These are phyloP conservation scores for Lepus townsendii DNA, from an alignment of 2,797 vertebrate genomes.

Conservation along the genomic window DNA sequence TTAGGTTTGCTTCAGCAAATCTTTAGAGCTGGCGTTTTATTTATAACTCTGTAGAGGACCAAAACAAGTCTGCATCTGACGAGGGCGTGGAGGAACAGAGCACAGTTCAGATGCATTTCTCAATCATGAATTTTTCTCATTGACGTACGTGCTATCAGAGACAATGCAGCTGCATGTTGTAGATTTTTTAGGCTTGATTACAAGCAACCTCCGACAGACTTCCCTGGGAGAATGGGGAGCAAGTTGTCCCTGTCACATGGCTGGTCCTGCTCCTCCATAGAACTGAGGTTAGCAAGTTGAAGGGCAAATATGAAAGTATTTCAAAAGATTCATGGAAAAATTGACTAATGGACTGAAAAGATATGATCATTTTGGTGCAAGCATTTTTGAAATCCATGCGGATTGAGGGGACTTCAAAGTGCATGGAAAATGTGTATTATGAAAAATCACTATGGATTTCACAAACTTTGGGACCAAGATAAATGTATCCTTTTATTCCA, in stretches of 20 bases:
- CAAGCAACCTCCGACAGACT: slow-evolving; percentile 58
- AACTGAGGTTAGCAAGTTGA: not conserved
- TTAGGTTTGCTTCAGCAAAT: slow-evolving; percentile 67
- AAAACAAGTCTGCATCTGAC: slow-evolving; percentile 65
- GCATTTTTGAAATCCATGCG: no score
- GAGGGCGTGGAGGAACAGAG: slow-evolving; percentile 47
- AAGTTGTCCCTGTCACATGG: not conserved
- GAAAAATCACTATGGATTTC: no score
- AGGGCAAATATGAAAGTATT: not conserved
- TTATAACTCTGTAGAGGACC: slow-evolving; percentile 68
- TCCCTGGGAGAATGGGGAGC: slow-evolving; percentile 1
- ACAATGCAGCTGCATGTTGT: slow-evolving; percentile 72
- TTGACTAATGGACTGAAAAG: no score
- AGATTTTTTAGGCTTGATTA: slow-evolving; percentile 64
- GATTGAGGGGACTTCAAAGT: no score
- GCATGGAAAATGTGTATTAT: no score
- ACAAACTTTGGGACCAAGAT: no score
- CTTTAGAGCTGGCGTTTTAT: slow-evolving; percentile 66
- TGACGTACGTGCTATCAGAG: slow-evolving; percentile 67
- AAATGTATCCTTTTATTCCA: no score
- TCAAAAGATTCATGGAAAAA: no score
- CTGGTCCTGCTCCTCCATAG: not conserved
- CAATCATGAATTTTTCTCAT: slow-evolving; percentile 67
- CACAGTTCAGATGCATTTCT: slow-evolving; percentile 55
- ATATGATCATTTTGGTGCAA: no score